Conservation (phyloP, 2,888 invertebrate genomes). For the Lypha dubia region DNA sequence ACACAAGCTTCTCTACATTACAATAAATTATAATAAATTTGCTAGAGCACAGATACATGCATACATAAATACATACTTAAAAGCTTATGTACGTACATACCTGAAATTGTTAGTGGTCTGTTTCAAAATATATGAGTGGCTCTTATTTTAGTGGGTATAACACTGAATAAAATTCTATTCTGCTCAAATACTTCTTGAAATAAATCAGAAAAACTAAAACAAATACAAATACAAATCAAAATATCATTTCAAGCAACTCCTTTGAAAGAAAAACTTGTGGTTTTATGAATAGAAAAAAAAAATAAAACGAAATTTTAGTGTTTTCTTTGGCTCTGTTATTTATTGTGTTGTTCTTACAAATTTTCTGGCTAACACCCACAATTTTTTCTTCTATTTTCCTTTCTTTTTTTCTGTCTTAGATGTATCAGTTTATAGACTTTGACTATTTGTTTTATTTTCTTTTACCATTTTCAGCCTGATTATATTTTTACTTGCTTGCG, state of each 20-base stretch:
- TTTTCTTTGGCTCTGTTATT: conserved; percentile 31
- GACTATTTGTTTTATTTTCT: conserved; percentile 20
- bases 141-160: conserved; percentile 41
- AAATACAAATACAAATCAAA: conserved; percentile 57
- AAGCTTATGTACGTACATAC: too few relatives aligned
- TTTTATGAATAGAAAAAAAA: conserved; percentile 23
- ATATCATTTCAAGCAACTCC: conserved; percentile 48
- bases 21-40: background rate
- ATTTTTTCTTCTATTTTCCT: conserved; percentile 28
- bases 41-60: background rate
- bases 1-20: background rate
- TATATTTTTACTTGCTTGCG: conserved; percentile 62
- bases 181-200: conserved; percentile 51
- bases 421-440: conserved; percentile 51
- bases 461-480: conserved; percentile 57
- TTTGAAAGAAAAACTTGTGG: conserved; percentile 36
- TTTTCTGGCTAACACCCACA: conserved; percentile 72
- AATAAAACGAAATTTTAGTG: conserved; percentile 19
- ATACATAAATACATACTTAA: too few relatives aligned
- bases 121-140: conserved; percentile 49
- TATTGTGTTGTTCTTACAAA: conserved; percentile 62
- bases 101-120: background rate
- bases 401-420: conserved; percentile 23
- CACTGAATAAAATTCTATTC: conserved; percentile 35
- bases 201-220: conserved; percentile 58